Evolutionary conservation across 1,140 invertebrate genomes (phyloP).

Genomic region (Lasaia peninsularis): DNA sequence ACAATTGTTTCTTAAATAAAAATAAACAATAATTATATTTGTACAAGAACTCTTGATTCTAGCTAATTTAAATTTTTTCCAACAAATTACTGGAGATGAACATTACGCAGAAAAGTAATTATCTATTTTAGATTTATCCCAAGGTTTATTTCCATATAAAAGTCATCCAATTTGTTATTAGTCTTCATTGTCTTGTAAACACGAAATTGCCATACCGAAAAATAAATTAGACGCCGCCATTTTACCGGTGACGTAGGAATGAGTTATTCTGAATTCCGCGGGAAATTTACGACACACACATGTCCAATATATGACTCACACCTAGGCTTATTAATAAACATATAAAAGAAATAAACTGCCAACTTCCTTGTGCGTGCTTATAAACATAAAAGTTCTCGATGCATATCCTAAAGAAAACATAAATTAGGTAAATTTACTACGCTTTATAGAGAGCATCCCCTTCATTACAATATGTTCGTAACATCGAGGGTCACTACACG

Average conservation of each 20-base stretch:
- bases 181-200: neutral
- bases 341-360: constrained; percentile 60
- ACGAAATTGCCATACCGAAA: constrained; percentile 16
- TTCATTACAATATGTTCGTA: constrained; percentile 72
- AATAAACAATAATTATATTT: no score
- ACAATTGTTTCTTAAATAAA: no score
- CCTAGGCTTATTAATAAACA: constrained; percentile 61
- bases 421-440: constrained; percentile 73
- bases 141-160: neutral
- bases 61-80: no score
- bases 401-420: constrained; percentile 72
- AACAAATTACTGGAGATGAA: no score
- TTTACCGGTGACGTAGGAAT: constrained; percentile 37
- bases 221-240: constrained; percentile 41
- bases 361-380: constrained; percentile 70
- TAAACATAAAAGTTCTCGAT: constrained; percentile 71
- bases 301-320: constrained; percentile 49
- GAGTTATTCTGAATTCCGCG: constrained; percentile 52
- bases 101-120: no score
- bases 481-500: constrained; percentile 63
- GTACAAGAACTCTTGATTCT: no score
- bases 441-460: constrained; percentile 69
- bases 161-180: neutral
- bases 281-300: constrained; percentile 53
- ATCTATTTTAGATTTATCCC: no score